Evolutionary conservation across 23 tunicate species (phyloP).

Genomic region (Diplosoma virens): DNA sequence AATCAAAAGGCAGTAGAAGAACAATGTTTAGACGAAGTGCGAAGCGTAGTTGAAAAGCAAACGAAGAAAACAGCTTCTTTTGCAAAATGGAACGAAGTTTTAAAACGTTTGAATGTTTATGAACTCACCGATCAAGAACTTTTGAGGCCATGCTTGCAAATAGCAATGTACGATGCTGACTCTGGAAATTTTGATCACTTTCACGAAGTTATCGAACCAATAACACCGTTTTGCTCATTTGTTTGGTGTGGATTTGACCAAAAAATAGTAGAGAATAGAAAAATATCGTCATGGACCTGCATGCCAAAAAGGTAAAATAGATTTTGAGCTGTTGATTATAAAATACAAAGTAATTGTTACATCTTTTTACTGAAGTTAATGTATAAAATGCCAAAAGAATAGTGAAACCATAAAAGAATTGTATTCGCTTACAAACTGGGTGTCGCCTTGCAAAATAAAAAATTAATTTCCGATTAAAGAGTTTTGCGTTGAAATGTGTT

Average conservation of each 20-base stretch:
- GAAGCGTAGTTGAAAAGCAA: not conserved
- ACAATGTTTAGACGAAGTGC: not conserved
- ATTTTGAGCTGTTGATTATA: too few species aligned
- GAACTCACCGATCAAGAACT: not conserved
- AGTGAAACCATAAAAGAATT: too few species aligned
- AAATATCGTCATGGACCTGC: constrained; percentile 46
- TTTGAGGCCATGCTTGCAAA: constrained; percentile 51
- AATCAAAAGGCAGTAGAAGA: not conserved
- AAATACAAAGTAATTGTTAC: too few species aligned
- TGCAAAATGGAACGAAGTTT: not conserved
- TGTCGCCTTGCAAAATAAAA: too few species aligned
- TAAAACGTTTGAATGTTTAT: not conserved
- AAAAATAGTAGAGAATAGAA: not conserved
- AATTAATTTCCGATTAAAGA: too few species aligned
- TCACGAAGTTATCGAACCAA: constrained; percentile 29
- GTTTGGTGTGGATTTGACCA: constrained; percentile 63
- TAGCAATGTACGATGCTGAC: constrained; percentile 48
- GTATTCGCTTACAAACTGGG: too few species aligned
- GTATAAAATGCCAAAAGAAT: too few species aligned
- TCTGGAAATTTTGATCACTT: constrained; percentile 24
- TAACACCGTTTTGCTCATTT: constrained; percentile 50
- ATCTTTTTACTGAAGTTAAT: too few species aligned
- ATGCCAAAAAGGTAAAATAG: constrained; percentile 48
- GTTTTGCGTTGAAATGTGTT: too few species aligned
- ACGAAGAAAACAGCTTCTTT: not conserved